A percentile compares a stretch with the other conserved stretches of the same genome.
These are phyloP conservation scores for Sclerodermus sp. DNA, from an alignment of 2,888 invertebrate genomes.

Conservation along the genomic window DNA sequence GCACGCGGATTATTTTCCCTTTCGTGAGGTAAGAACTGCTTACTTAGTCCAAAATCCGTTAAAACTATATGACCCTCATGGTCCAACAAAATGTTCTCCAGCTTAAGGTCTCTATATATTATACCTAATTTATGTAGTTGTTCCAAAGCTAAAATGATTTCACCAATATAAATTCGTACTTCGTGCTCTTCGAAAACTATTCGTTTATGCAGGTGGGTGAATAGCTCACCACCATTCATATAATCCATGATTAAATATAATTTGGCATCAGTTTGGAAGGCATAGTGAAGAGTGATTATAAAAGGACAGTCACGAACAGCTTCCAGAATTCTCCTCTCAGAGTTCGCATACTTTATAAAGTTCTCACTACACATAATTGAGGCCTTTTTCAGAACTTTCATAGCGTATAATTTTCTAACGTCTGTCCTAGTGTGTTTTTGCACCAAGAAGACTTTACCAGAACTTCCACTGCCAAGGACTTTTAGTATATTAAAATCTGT, in stretches of 20 bases:
- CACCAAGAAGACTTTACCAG: constrained; percentile 95
- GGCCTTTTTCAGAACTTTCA: constrained; percentile 97
- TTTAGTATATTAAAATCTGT: constrained; percentile 91
- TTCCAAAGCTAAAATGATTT: constrained; percentile 93
- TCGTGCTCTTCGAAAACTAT: constrained; percentile 90
- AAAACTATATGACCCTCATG: constrained; percentile 92
- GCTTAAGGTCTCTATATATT: constrained; percentile 95
- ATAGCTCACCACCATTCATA: constrained; percentile 95
- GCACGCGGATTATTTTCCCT: constrained; percentile 76
- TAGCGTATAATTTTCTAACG: constrained; percentile 89
- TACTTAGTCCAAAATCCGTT: constrained; percentile 97
- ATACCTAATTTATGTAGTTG: constrained; percentile 94
- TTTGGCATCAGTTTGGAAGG: constrained; percentile 97
- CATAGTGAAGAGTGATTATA: constrained; percentile 95
- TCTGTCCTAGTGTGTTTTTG: constrained; percentile 86
- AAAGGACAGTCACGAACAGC: constrained; percentile 93
- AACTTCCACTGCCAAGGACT: constrained; percentile 98
- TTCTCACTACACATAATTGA: constrained; percentile 93
- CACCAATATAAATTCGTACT: constrained; percentile 92
- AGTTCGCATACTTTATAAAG: constrained; percentile 95
- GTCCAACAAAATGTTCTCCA: constrained; percentile 96
- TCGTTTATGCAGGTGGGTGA: constrained; percentile 93
- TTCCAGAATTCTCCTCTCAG: constrained; percentile 95
- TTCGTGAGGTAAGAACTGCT: constrained; percentile 79
- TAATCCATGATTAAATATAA: constrained; percentile 96